Percentiles rank a stretch among this genome's conserved stretches.
Conservation (phyloP, 1,140 invertebrate species). For the Solenopsis fugax region DNA sequence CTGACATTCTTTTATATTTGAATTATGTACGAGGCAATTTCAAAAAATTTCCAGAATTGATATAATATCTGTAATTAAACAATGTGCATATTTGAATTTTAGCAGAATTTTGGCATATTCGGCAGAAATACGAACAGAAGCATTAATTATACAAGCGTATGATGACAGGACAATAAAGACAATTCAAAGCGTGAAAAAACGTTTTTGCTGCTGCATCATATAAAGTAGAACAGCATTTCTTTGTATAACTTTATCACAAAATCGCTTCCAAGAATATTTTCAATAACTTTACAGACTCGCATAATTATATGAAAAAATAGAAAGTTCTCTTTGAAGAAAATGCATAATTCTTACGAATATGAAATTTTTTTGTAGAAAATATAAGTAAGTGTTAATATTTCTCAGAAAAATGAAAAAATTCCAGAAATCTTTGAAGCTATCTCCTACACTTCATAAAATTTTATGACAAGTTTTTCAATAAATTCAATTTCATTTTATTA, state of each 20-base stretch:
- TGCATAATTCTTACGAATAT: not conserved
- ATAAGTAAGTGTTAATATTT: not conserved
- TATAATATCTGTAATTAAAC: not conserved
- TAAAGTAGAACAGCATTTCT: not conserved
- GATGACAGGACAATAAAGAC: not conserved
- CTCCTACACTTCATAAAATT: conserved; percentile 11
- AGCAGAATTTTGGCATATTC: not conserved
- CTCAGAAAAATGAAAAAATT: conserved; percentile 6
- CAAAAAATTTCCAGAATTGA: conserved; percentile 5
- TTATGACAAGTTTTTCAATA: conserved; percentile 23
- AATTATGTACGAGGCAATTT: conserved; percentile 12
- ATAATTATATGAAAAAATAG: not conserved
- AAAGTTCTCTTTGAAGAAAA: not conserved
- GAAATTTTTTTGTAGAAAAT: conserved; percentile 5
- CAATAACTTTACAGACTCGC: not conserved
- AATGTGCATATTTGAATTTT: not conserved
- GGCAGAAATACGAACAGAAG: not conserved
- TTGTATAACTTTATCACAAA: not conserved
- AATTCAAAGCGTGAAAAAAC: not conserved
- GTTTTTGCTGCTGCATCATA: not conserved
- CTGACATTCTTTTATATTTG: not conserved
- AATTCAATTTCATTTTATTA: conserved; percentile 32
- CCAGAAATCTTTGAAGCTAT: not conserved
- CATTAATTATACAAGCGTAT: not conserved
- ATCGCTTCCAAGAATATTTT: not conserved